Conservation (phyloP, 2,797 vertebrate genomes). For the Ispidina picta region DNA sequence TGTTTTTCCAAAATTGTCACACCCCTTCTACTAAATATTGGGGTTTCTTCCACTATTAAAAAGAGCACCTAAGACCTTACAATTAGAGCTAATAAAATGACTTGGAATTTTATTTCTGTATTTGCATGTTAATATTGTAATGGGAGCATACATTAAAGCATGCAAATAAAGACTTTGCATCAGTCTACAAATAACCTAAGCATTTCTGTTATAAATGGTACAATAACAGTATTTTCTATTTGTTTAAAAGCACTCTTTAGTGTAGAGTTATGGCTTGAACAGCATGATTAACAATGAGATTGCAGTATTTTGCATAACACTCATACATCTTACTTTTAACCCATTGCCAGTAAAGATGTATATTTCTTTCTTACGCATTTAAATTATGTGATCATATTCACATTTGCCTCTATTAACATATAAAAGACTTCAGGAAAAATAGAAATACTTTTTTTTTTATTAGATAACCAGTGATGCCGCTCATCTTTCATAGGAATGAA, state of each 20-base stretch:
- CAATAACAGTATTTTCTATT: slow-evolving; percentile 53
- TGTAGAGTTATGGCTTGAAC: slow-evolving; percentile 39
- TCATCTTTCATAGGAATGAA: slow-evolving; percentile 31
- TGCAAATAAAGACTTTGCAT: slow-evolving; percentile 75
- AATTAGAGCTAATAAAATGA: neutral
- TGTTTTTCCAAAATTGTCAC: neutral
- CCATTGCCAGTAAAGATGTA: slow-evolving; percentile 20
- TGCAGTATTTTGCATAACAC: slow-evolving; percentile 64
- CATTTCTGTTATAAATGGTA: slow-evolving; percentile 74
- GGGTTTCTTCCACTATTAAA: neutral
- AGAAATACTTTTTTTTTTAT: slow-evolving; percentile 59
- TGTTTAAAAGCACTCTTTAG: slow-evolving; percentile 48
- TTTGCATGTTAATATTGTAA: neutral
- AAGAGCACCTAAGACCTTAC: neutral
- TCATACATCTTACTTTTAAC: slow-evolving; percentile 59
- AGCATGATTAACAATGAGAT: slow-evolving; percentile 58
- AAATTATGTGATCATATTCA: slow-evolving; percentile 57
- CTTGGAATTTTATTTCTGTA: neutral
- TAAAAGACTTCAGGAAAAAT: slow-evolving; percentile 67
- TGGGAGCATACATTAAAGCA: neutral
- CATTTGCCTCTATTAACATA: slow-evolving; percentile 68
- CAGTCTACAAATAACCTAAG: slow-evolving; percentile 73
- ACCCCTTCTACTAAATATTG: neutral
- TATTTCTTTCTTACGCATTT: slow-evolving; percentile 51
- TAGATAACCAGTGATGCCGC: slow-evolving; percentile 54